Evolutionary conservation across 2,113 vertebrate species (phyloP).

Genomic region (Xiphophorus hellerii): DNA sequence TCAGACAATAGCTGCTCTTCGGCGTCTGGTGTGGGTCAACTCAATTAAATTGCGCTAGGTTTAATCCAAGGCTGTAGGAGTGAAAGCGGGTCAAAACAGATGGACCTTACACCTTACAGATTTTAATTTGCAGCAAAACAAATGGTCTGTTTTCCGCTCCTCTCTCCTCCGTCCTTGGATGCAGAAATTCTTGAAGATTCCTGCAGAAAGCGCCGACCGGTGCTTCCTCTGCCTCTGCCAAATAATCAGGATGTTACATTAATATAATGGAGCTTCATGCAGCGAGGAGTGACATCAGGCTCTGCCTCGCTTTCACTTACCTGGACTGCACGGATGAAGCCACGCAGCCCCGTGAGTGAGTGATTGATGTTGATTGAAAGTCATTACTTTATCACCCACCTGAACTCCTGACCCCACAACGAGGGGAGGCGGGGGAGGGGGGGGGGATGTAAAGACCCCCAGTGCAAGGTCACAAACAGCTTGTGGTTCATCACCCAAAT

Average conservation of each 20-base stretch:
- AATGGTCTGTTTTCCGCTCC: background rate
- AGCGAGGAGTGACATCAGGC: conserved; percentile 34
- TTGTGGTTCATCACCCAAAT: conserved; percentile 26
- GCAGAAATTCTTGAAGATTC: conserved; percentile 42
- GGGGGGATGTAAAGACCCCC: conserved; percentile 33
- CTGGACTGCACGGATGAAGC: conserved; percentile 48
- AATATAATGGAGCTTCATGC: conserved; percentile 59
- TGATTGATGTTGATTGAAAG: conserved; percentile 74
- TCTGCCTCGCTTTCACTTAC: conserved; percentile 30
- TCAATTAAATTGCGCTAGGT: background rate
- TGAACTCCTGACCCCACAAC: conserved; percentile 72
- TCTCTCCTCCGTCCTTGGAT: conserved; percentile 45
- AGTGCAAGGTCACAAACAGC: conserved; percentile 36
- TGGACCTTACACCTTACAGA: no score
- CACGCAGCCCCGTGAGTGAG: conserved; percentile 56
- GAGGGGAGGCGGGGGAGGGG: background rate
- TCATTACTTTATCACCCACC: conserved; percentile 58
- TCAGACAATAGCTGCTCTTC: no score
- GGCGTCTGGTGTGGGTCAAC: no score
- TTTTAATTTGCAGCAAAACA: background rate
- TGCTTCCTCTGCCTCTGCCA: conserved; percentile 32
- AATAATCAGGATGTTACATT: conserved; percentile 72
- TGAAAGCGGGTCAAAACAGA: no score
- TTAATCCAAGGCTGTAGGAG: background rate
- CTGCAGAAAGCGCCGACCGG: conserved; percentile 29